Conservation (phyloP, 2,113 vertebrate species). For the Bostrychus sinensis region DNA sequence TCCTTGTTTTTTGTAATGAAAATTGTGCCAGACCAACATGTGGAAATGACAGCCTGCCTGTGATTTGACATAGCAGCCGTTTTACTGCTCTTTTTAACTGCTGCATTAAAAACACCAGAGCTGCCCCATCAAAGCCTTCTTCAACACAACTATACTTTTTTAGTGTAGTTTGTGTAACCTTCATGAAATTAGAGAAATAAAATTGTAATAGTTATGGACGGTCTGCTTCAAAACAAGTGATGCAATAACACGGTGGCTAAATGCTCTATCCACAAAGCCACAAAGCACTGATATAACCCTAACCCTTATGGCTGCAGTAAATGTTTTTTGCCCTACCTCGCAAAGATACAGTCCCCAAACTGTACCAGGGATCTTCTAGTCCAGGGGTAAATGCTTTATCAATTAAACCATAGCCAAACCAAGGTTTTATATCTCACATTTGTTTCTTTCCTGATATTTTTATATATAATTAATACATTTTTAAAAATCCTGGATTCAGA, state of each 20-base stretch:
- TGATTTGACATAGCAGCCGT: conserved; percentile 22
- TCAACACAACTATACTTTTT: conserved; percentile 7
- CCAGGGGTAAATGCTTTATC: not conserved
- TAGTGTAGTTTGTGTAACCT: conserved; percentile 21
- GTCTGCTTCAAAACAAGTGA: conserved; percentile 15
- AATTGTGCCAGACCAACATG: conserved; percentile 32
- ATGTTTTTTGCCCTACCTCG: too few relatives aligned
- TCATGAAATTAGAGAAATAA: conserved; percentile 20
- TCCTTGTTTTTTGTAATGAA: conserved; percentile 37
- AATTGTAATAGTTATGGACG: conserved; percentile 26
- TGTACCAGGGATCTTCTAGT: too few relatives aligned
- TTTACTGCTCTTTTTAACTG: conserved; percentile 31
- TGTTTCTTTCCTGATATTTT: too few relatives aligned
- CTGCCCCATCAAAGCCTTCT: conserved; percentile 30
- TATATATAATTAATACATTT: too few relatives aligned
- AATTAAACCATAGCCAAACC: too few relatives aligned
- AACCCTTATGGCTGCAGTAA: too few relatives aligned
- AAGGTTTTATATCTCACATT: too few relatives aligned
- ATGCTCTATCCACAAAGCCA: too few relatives aligned
- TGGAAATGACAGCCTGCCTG: conserved; percentile 50
- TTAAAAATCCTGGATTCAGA: too few relatives aligned
- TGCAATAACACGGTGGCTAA: not conserved
- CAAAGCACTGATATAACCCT: too few relatives aligned
- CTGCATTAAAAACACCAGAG: conserved; percentile 37
- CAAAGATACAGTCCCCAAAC: too few relatives aligned